Base-by-base conservation (phyloP, 2,797 vertebrate genomes). In the Spinus olivaceus region DNA sequence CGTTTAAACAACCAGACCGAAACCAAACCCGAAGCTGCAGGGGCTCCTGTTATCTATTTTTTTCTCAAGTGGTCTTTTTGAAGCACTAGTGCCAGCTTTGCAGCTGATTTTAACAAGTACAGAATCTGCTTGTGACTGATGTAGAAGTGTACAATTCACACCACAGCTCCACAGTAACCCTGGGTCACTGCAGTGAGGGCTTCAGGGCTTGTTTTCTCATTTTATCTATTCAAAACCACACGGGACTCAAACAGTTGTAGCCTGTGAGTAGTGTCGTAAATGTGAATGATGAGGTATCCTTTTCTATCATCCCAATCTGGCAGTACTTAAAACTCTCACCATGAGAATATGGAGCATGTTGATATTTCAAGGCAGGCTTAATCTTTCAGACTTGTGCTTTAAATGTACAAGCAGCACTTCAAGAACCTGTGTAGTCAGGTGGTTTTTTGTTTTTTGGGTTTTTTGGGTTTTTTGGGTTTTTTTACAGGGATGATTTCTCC, bases 91-190 rank as follows among this genome's bases (percentile, higher is more conserved):
- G 35, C 46, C 60, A 59, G 54, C 28, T 72, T 86, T 76, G 24
- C 54, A 27, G 16, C 53, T 27, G 51, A 13, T 74, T 69, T 64
- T 30, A 44, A 14, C 39, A 23, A 28, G 30, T 42, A 4, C 17
- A 71, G 78, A 27, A 42, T 50, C 71, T 76, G 28, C 25, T 11
- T 32, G 30, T 39, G 51, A 49, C 32, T 80, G 64, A 80, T 47
- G 33, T 3, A 19, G 39, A 49, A 59, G 35, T 33, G 69, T 20
- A 25, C 56, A 39, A 11, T 18, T 74, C 63, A 5, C 30, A 32
- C 24, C 13, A 4, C 0, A 4, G 57, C 30, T 59, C 51, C 5
- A 0, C n/a, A 25, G 28, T 20, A 41, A 63, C 39, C 32, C n/a
- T 1, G 8, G 28, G 32, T 86, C 71, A 28, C 47, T 46, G 33